Evolutionary conservation across 2,888 invertebrate genomes (phyloP).

Genomic region (Brenthis daphne): DNA sequence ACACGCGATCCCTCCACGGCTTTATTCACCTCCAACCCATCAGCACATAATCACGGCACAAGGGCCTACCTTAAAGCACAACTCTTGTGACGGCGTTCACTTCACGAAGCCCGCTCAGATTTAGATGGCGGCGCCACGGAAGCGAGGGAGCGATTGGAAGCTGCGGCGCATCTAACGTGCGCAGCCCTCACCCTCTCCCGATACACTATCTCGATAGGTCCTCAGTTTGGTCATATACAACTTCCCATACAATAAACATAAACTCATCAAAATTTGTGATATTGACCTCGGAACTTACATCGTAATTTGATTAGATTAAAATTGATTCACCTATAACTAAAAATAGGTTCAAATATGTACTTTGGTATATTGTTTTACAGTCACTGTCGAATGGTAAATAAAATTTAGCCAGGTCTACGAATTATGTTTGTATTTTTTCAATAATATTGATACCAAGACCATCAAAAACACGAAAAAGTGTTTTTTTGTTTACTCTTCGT

Average conservation of each 20-base stretch:
- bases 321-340: too few relatives aligned
- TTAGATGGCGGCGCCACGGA: conserved; percentile 71
- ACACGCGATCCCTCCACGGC: conserved; percentile 80
- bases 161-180: conserved; percentile 76
- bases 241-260: conserved; percentile 12
- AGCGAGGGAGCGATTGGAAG: conserved; percentile 62
- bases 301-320: not conserved
- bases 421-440: too few relatives aligned
- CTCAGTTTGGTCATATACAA: conserved; percentile 16
- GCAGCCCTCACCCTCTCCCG: conserved; percentile 66
- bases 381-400: too few relatives aligned
- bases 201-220: conserved; percentile 22
- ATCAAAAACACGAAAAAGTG: too few relatives aligned
- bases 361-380: too few relatives aligned
- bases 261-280: not conserved
- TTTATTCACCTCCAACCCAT: conserved; percentile 74
- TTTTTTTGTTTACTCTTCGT: too few relatives aligned
- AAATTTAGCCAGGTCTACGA: too few relatives aligned
- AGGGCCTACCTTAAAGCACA: conserved; percentile 43
- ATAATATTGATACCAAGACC: too few relatives aligned
- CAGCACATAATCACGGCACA: conserved; percentile 64
- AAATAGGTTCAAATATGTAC: too few relatives aligned
- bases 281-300: not conserved
- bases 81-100: conserved; percentile 57
- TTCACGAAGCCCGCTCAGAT: conserved; percentile 60